These are phyloP conservation scores for Amblyteles armatorius DNA, from an alignment of 2,888 invertebrate species.

Conservation along the genomic window DNA sequence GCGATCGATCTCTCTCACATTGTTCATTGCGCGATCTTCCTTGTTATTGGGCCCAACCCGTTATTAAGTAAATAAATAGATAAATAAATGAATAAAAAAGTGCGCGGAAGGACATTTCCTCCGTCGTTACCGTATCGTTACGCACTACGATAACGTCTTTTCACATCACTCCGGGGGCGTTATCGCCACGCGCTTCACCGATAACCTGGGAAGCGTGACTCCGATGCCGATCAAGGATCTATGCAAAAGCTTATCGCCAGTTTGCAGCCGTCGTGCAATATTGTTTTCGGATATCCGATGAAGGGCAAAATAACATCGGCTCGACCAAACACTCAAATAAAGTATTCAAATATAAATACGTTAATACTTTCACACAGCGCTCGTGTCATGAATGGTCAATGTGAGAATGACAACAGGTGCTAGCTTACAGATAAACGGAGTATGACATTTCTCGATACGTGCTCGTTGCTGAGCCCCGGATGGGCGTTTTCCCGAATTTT, in stretches of 20 bases:
- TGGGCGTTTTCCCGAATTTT: background rate
- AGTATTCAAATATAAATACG: background rate
- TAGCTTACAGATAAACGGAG: background rate
- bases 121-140: background rate
- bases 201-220: background rate
- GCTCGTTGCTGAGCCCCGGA: background rate
- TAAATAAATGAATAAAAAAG: too few species aligned
- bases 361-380: background rate
- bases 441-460: background rate
- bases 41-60: too few species aligned
- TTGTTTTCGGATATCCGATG: slow-evolving; percentile 7
- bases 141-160: background rate
- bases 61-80: too few species aligned
- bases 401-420: slow-evolving; percentile 15
- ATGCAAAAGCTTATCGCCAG: background rate
- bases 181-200: background rate
- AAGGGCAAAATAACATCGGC: background rate
- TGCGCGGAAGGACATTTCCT: background rate
- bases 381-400: background rate
- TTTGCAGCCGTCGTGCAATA: background rate
- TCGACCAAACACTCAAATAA: background rate
- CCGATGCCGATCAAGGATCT: background rate
- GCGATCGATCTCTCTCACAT: too few species aligned
- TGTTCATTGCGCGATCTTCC: too few species aligned
- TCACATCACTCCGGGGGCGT: background rate